Base-by-base conservation (phyloP, 2,888 invertebrate genomes). In the Geophilus truncorum region DNA sequence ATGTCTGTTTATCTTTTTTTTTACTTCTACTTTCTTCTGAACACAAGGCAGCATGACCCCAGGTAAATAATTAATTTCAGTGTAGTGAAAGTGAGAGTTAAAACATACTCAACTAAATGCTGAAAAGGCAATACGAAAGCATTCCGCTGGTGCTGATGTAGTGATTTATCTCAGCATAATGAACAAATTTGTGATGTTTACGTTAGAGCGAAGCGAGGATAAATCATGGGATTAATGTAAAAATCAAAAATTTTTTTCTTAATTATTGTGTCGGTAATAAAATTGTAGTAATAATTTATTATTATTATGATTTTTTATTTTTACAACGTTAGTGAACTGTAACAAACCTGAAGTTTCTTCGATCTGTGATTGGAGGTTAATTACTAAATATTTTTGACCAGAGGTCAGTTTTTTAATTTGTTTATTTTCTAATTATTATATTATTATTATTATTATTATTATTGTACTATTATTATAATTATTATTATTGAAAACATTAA, bases 301-400 rank as follows among this genome's bases (percentile, higher is more conserved):
- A 25, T 62, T 62, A 7, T 62, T 25, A 25, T 62, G 23, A 62
- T 70, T 1, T 6, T 62, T 70, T 9, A 15, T 70, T n/a, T 45
- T 45, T 12, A n/a, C n/a, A 45, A n/a, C 15, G 12, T 70, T 28
- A 23, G 0, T 70, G 12, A 25, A 12, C 5, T 28, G 12, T 23
- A 70, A 70, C 28, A 70, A 51, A 51, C n/a, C 51, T 70, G 70
- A 70, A 15, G 70, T 70, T 28, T 70, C 70, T 70, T 70, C 70
- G 70, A 70, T 70, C 70, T 70, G 70, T 70, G 70, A 70, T 70
- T 70, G 70, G 70, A 70, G 70, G 23, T 70, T 51, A 15, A 70
- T 70, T 25, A 70, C 70, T n/a, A 70, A 70, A 70, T n/a, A n/a
- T 70, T 23, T 51, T 70, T 70, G 70, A 70, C 70, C 70, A 12